Base-by-base conservation (phyloP, 2,888 invertebrate genomes). In the Metalampra italica region DNA sequence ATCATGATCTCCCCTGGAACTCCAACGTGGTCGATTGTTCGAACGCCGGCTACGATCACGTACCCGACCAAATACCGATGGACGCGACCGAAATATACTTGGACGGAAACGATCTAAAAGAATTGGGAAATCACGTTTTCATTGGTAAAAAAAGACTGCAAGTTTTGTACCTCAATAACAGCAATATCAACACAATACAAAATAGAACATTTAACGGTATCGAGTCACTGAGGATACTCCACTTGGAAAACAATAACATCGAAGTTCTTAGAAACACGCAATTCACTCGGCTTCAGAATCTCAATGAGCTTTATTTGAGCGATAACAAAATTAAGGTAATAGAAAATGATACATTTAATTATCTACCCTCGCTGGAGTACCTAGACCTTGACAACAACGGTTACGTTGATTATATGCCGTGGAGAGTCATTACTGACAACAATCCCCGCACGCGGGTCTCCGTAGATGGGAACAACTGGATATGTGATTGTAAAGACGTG, bases 41-140 rank as follows among this genome's bases (percentile, higher is more conserved):
- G 62, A 92, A 91, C 71, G 93, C 93, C 61, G 93, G 92, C 57
- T 94, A 94, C 83, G 93, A 92, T 70, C 90, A 90, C 76, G 94
- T 96, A 56, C 95, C 96, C 43, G 92, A 93, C 60, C 92, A 93
- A 74, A 93, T 97, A 68, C 96, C 96, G 53, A 96, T 96, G 95
- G 96, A 96, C 83, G 95, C 96, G 64, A 96, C 96, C 64, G 95
- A 95, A 86, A 93, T 96, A 68, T 95, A 95, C 84, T 90, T 96
- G 68, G 95, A 96, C 79, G 96, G 95, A 56, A 95, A 96, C 81
- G 90, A 94, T 75, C 91, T 96, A 56, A 93, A 93, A 60, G 93
- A 94, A 69, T 91, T 97, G 57, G 93, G 94, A 67, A 94, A 94
- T 86, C 95, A 96, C 90, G 94, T 94, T 73, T 96, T 97, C 83